Base-by-base conservation (phyloP, 2,797 vertebrate species). In the Ceyx erithaca region DNA sequence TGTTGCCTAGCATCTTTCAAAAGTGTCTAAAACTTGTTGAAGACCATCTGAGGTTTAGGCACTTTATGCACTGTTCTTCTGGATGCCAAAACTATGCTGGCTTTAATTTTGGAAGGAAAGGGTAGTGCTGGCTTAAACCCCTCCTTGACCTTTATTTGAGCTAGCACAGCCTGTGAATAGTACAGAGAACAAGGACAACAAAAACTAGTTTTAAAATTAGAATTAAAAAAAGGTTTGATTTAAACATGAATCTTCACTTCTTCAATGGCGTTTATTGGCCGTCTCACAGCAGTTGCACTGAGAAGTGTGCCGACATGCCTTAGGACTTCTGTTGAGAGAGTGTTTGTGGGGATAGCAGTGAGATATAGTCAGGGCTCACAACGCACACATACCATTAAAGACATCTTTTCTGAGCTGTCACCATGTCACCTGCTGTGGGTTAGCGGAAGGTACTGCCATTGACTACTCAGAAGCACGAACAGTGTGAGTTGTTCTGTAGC, bases 1-100 rank as follows among this genome's bases (percentile, higher is more conserved):
- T 93, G 94, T 94, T 93, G 64, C 93, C 82, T 84, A 75, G 95
- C 83, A 91, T 78, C 91, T 96, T 93, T 68, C 19, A n/a, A 26
- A 64, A 87, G 79, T 4, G 6, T 87, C 85, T 68, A 64, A 80
- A 66, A 87, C 93, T 80, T 85, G 79, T 26, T 83, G 92, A 72
- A 92, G 89, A 85, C 91, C 91, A 87, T 95, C 55, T 0, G 79
- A 87, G 76, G 62, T 55, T 87, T 11, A 66, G 54, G 66, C 51
- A 51, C 71, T 80, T 71, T 57, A 48, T 62, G 58, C 71, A 23
- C 33, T 59, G 20, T 62, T 80, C 76, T 92, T 9, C 69, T 78
- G 43, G 43, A 59, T 83, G 87, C 72, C 54, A 58, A 78, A 85
- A 75, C 51, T 67, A 87, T 0, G 0, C 66, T 33, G 61, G 21